Evolutionary conservation across 2,113 vertebrate species (phyloP).

Genomic region (Callocephalon fimbriatum): DNA sequence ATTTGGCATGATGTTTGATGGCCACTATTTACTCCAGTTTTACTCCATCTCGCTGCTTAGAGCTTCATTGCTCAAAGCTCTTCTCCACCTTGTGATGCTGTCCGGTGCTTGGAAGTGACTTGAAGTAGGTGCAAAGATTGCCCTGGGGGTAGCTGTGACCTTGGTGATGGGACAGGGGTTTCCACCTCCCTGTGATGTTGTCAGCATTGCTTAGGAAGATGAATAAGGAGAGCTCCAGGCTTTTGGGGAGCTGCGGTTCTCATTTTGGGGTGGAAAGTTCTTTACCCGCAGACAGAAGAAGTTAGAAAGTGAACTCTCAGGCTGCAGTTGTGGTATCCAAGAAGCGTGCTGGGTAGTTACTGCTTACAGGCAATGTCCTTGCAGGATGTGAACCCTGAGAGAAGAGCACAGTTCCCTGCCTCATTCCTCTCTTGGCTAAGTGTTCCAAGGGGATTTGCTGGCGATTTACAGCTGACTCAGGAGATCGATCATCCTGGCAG

Average conservation of each 20-base stretch:
- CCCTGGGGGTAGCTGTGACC: not conserved
- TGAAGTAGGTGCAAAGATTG: not conserved
- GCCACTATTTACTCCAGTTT: rapidly evolving
- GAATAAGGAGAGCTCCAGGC: not conserved
- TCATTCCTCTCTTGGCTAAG: not conserved
- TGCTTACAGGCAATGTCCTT: not conserved
- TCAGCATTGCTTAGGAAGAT: not conserved
- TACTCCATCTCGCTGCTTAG: not conserved
- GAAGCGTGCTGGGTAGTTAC: not conserved
- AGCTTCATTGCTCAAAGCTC: not conserved
- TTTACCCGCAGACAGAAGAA: not conserved
- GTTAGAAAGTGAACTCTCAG: not conserved
- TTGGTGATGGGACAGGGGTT: not conserved
- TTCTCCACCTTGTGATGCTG: rapidly evolving
- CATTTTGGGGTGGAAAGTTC: not conserved
- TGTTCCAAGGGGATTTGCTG: not conserved
- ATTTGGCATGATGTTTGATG: not conserved
- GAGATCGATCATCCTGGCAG: conserved; percentile 33
- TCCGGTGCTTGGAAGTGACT: not conserved
- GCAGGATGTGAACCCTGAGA: not conserved
- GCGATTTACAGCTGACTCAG: conserved; percentile 24
- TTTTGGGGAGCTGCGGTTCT: not conserved
- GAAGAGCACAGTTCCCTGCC: not conserved
- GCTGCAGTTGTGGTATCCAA: rapidly evolving
- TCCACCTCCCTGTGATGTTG: rapidly evolving